Evolutionary conservation across 2,113 vertebrate species (phyloP).

Genomic region (Lanius ludovicianus): DNA sequence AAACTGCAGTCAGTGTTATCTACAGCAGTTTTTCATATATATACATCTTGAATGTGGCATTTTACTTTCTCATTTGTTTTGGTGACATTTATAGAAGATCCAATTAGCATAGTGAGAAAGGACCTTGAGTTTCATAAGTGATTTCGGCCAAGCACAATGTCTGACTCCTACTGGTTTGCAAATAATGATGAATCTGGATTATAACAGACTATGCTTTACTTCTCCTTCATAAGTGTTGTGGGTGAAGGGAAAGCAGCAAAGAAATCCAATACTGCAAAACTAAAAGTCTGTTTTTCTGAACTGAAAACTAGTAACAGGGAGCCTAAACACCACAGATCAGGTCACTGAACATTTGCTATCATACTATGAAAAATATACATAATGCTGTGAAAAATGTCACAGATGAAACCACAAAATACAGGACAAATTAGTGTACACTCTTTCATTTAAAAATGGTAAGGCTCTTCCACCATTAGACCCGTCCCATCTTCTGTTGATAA

Average conservation of each 20-base stretch:
- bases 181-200: neutral
- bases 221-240: neutral
- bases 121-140: neutral
- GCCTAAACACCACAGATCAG: neutral
- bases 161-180: conserved; percentile 5
- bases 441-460: neutral
- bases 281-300: neutral
- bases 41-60: conserved; percentile 6
- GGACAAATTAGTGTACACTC: neutral
- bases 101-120: conserved; percentile 41
- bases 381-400: neutral
- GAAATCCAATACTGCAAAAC: neutral
- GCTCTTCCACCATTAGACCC: neutral
- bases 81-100: conserved; percentile 43
- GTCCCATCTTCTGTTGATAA: neutral
- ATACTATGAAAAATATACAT: neutral
- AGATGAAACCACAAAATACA: neutral
- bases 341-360: neutral
- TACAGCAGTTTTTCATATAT: neutral
- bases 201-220: neutral
- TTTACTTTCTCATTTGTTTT: conserved; percentile 40
- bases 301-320: neutral
- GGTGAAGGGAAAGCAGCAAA: neutral
- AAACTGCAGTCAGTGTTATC: neutral
- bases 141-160: conserved; percentile 1